Percentiles rank a stretch among this genome's conserved stretches.
Conservation (phyloP, 2,113 vertebrate genomes). For the Eurystomus gularis region DNA sequence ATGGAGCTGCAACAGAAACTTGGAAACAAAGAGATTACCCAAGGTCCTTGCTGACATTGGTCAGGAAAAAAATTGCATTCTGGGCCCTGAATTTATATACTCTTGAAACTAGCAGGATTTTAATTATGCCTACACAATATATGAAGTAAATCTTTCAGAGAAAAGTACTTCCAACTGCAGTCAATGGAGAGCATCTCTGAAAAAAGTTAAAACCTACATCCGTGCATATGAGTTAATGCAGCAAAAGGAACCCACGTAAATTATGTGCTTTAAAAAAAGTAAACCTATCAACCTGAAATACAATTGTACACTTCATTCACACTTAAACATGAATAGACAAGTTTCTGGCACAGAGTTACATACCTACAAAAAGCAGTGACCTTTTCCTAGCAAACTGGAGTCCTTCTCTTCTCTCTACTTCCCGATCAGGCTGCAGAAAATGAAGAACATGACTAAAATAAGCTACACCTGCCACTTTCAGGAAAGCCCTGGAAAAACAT, state of each 20-base stretch:
- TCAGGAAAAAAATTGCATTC: background rate
- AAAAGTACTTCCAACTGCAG: background rate
- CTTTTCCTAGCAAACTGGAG: slow-evolving; percentile 65
- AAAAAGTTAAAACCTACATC: background rate
- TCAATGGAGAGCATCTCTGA: background rate
- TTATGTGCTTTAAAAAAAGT: background rate
- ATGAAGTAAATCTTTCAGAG: background rate
- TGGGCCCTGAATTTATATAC: background rate
- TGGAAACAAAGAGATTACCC: background rate
- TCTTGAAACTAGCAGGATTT: too few relatives aligned
- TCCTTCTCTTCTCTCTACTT: slow-evolving; percentile 59
- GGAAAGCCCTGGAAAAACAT: background rate
- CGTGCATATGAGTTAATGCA: background rate
- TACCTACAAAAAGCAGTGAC: slow-evolving; percentile 66
- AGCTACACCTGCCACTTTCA: background rate
- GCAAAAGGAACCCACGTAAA: background rate
- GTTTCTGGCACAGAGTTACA: background rate
- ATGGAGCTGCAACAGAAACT: background rate
- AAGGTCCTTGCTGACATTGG: background rate
- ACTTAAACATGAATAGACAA: background rate
- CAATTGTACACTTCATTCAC: background rate
- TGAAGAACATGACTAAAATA: background rate
- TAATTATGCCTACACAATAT: background rate
- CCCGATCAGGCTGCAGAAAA: slow-evolving; percentile 27
- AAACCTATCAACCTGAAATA: background rate